phyloP scores from a whole-genome alignment of 2,888 invertebrate species.

The Sarcophaga caerulescens region DNA sequence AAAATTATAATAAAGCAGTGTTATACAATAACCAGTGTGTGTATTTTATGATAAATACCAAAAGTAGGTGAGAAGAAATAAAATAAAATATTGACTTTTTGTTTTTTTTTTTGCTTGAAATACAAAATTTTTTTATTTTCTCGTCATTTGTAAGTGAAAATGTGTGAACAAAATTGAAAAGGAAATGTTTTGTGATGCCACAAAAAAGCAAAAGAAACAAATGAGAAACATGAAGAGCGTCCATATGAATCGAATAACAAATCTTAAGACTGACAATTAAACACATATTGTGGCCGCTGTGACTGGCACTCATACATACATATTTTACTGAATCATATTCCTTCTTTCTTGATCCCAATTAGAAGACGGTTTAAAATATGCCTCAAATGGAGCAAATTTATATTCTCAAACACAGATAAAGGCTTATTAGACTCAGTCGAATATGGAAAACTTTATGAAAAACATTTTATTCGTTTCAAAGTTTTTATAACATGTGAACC shows the following conservation, averaged over 20 bases:
- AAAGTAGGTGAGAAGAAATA: constrained; percentile 46
- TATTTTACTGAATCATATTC: background rate
- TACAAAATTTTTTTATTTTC: background rate
- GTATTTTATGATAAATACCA: constrained; percentile 45
- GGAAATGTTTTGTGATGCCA: constrained; percentile 1
- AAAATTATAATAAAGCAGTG: too few relatives aligned
- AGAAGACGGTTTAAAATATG: constrained; percentile 22
- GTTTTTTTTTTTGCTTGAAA: constrained; percentile 9
- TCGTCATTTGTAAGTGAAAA: constrained; percentile 4
- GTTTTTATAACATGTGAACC: too few relatives aligned
- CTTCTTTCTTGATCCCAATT: background rate
- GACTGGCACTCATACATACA: background rate
- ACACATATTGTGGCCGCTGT: background rate
- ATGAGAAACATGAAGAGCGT: background rate
- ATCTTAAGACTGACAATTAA: background rate
- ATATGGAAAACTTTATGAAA: too few relatives aligned
- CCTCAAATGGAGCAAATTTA: constrained; percentile 35
- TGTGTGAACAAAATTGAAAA: constrained; percentile 38
- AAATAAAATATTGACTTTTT: constrained; percentile 8
- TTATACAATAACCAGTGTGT: background rate
- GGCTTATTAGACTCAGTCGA: too few relatives aligned
- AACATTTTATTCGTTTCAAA: too few relatives aligned
- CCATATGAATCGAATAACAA: background rate
- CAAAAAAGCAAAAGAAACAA: too few relatives aligned
- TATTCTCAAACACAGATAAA: too few relatives aligned